Percentiles rank a stretch among this genome's conserved stretches.
Evolutionary conservation across 2,113 vertebrate genomes (phyloP).

Genomic region (Halcyon malimbica): DNA sequence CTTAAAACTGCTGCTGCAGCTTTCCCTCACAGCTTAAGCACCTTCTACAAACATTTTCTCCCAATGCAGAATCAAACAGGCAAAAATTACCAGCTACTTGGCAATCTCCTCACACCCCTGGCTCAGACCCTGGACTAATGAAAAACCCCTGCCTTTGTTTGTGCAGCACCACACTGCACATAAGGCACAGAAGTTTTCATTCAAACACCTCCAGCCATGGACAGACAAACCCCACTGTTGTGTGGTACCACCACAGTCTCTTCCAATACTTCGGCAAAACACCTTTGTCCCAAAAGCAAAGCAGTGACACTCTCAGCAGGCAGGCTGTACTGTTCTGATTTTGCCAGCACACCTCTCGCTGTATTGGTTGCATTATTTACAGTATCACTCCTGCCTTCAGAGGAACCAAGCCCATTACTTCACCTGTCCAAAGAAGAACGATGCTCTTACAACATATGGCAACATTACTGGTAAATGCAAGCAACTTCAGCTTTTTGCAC

Average conservation of each 20-base stretch:
- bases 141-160: background rate
- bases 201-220: background rate
- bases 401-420: background rate
- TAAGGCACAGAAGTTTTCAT: background rate
- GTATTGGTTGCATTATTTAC: background rate
- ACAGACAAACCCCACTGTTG: background rate
- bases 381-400: background rate
- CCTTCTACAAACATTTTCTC: background rate
- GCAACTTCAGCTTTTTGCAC: background rate
- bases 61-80: background rate
- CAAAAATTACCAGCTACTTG: background rate
- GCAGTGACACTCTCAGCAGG: background rate
- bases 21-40: background rate
- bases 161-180: background rate
- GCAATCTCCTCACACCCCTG: background rate
- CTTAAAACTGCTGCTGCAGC: background rate
- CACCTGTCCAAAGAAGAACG: background rate
- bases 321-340: background rate
- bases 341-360: fast-evolving
- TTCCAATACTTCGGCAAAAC: background rate
- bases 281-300: background rate
- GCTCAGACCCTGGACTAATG: background rate
- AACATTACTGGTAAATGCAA: background rate
- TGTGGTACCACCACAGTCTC: background rate
- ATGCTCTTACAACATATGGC: background rate